Conservation (phyloP, 2,113 vertebrate species). For the Otus sunia region DNA sequence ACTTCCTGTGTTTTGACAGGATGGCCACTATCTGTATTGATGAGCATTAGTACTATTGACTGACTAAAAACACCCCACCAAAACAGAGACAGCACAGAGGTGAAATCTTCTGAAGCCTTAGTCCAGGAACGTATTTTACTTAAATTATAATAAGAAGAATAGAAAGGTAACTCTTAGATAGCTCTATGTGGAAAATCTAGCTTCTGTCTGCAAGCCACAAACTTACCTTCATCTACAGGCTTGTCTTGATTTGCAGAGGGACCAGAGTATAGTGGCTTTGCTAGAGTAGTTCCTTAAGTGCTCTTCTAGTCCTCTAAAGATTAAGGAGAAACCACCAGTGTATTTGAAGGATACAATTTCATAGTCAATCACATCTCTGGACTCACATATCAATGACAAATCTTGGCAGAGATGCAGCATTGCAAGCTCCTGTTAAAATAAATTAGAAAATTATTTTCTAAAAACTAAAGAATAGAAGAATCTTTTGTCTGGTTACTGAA, state of each 20-base stretch:
- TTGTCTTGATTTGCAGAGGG: background rate
- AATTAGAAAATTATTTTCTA: background rate
- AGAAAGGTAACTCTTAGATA: background rate
- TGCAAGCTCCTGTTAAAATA: background rate
- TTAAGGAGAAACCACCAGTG: background rate
- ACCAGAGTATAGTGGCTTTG: background rate
- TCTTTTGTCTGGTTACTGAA: background rate
- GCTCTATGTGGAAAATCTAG: background rate
- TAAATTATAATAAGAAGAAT: background rate
- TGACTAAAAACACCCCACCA: fast-evolving
- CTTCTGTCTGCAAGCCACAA: background rate
- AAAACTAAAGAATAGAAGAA: background rate
- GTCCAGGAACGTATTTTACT: background rate
- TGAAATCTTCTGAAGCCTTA: background rate
- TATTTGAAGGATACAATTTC: background rate
- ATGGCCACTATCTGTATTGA: background rate
- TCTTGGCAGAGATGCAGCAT: background rate
- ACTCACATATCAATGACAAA: background rate
- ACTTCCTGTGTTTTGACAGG: background rate
- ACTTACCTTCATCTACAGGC: background rate
- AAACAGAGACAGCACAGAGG: background rate
- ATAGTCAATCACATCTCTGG: background rate
- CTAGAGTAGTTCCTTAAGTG: background rate
- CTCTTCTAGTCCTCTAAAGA: background rate
- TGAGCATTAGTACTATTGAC: background rate